phyloP scores from a whole-genome alignment of 2,797 vertebrate species.

The Muraenolepis orangiensis region DNA sequence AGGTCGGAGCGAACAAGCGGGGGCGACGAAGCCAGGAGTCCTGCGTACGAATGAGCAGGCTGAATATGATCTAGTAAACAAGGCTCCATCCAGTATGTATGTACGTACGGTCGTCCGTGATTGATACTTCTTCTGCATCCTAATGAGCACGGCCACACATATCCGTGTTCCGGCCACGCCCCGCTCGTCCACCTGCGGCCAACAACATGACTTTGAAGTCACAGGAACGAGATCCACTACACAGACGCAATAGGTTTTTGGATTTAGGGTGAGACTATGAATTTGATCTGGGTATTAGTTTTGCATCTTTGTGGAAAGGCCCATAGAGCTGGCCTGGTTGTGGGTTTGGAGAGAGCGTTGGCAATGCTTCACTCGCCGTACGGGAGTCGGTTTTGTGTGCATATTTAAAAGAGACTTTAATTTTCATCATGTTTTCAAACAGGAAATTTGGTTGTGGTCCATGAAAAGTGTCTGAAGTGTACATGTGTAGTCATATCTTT shows the following conservation, averaged over 20 bases:
- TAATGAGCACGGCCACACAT: constrained; percentile 51
- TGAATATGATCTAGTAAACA: constrained; percentile 27
- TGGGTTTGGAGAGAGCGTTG: not conserved
- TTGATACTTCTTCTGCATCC: constrained; percentile 47
- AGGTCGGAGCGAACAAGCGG: constrained; percentile 32
- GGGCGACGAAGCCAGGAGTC: no score
- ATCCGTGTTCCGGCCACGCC: constrained; percentile 26
- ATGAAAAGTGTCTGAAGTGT: not conserved
- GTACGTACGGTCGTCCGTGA: constrained; percentile 28
- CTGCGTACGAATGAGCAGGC: no score
- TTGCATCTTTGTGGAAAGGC: not conserved
- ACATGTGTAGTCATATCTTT: not conserved
- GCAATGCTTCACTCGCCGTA: not conserved
- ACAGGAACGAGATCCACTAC: not conserved
- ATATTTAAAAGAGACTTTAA: not conserved
- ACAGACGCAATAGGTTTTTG: not conserved
- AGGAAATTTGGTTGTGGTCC: not conserved
- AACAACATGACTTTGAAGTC: no score
- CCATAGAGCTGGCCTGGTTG: not conserved
- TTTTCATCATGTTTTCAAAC: not conserved
- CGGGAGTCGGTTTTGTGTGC: not conserved
- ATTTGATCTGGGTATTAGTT: not conserved
- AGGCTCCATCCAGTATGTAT: constrained; percentile 24
- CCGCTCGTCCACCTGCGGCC: not conserved
- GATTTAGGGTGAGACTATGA: not conserved